These are phyloP conservation scores for Eonycteris spelaea DNA, from an alignment of 2,113 vertebrate species.

Conservation along the genomic window DNA sequence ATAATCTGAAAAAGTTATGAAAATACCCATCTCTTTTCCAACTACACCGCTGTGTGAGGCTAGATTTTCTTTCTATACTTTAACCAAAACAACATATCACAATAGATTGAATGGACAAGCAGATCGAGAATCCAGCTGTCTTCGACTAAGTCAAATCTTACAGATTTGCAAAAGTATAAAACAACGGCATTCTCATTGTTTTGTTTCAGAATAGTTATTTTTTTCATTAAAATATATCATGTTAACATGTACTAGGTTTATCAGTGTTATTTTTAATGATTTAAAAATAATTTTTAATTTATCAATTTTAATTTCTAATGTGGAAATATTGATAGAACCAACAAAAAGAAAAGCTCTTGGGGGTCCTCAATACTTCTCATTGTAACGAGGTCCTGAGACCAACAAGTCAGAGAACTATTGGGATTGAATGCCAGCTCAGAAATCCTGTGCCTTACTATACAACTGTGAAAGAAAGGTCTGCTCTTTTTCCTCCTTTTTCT, in stretches of 20 bases:
- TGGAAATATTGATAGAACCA: background rate
- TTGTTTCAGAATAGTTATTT: background rate
- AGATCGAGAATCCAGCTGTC: background rate
- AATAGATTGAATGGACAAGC: background rate
- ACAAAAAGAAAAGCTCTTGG: background rate
- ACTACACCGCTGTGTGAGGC: background rate
- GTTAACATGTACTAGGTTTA: background rate
- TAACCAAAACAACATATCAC: background rate
- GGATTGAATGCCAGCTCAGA: background rate
- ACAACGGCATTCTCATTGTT: background rate
- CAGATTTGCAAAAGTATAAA: constrained; percentile 17
- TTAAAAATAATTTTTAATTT: background rate
- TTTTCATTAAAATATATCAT: background rate
- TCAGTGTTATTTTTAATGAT: background rate
- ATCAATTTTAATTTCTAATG: constrained; percentile 16
- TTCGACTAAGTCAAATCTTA: background rate
- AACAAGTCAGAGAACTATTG: background rate
- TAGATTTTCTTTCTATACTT: constrained; percentile 20
- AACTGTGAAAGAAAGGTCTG: background rate
- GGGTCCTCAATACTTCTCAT: background rate
- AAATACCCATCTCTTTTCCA: background rate
- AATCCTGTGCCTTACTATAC: background rate
- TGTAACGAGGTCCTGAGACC: background rate
- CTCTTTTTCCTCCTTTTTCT: background rate
- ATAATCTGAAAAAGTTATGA: background rate